Evolutionary conservation across 2,797 vertebrate species (phyloP), one percentile per base, ranked within the genome.

Genomic region (Nannoperca australis): DNA sequence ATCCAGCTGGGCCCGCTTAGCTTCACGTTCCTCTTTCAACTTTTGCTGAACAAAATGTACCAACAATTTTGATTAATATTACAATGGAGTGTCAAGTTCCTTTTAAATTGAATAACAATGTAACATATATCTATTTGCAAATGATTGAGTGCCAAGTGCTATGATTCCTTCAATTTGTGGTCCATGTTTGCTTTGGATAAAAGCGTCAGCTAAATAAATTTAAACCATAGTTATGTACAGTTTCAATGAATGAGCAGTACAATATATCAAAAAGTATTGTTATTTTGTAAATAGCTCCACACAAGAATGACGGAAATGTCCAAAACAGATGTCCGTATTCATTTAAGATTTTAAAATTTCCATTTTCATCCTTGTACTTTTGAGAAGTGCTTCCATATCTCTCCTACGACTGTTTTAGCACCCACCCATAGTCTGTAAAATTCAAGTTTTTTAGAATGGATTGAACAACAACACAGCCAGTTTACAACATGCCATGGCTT

Each of bases 21-120:
- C 96, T 73, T 99, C 98, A 22, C 96, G 96, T 81, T 99, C 98
- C 79, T 99, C 97, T 84, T 96, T 97, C 62, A 98, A 81, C 85
- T 97, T 97, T 97, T 98, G 97, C 98, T 99, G 34, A 76, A 90
- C 24, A 83, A 79, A 58, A 78, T 3, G 17, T 3, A 54, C 18
- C 64, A 14, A 44, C 6, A 75, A 63, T 38, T 27, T 27, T 27
- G 24, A 27, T 27, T 27, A 27, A 27, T 27, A 24, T 42, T 7
- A 50, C 13, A 18, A 53, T 45, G 24, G 8, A n/a, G 2, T 38
- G 15, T 49, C 1, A 0, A 63, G 14, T 71, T 30, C 24, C 13
- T 59, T 44, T 40, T 22, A 6, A 45, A 50, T 20, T 42, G 3
- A 27, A 18, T 40, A 7, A 30, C 61, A 51, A 49, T 27, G 15